Base-by-base conservation (phyloP, 1,140 invertebrate genomes). In the Zaprionus taronus region DNA sequence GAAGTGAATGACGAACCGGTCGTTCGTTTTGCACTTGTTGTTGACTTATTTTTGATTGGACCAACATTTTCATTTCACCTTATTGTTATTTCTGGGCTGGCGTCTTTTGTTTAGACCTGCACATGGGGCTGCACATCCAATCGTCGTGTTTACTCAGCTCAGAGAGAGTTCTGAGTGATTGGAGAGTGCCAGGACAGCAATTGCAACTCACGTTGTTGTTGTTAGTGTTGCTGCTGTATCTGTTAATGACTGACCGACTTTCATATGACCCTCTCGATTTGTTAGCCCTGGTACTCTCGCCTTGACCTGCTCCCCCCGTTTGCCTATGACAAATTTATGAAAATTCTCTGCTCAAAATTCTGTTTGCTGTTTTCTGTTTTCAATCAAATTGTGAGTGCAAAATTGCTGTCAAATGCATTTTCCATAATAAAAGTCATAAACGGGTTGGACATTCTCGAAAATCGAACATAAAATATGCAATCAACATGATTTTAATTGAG, bases 11-110 rank as follows among this genome's bases (percentile, higher is more conserved):
- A 38, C 41, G 55, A 57, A 56, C 75, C 41, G 49, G 17, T 49
- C 34, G 34, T 24, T 70, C 36, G 49, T 24, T 63, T 56, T 51
- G 20, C 22, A 56, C 67, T 69, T 49, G 78, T 69, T 49, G 74
- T 89, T 81, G 80, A 87, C 81, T 89, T 70, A 69, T 81, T 83
- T 87, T 83, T 89, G 81, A 89, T 89, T 87, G 78, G 81, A 34
- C 70, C 53, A 77, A 69, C 77, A 80, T 83, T 83, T 83, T 69
- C 75, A 85, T 87, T 86, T 83, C 77, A 78, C 72, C 69, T 49
- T 62, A 41, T 77, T 80, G 76, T 85, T 86, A 72, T 83, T 76
- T 89, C 89, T 68, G 26, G 65, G 36, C 67, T 71, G 75, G 47
- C 61, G 28, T 60, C 75, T 90, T 84, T 83, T 90, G 79, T 81